Evolutionary conservation across 1,140 invertebrate genomes (phyloP).

Genomic region (Lasaia peninsularis): DNA sequence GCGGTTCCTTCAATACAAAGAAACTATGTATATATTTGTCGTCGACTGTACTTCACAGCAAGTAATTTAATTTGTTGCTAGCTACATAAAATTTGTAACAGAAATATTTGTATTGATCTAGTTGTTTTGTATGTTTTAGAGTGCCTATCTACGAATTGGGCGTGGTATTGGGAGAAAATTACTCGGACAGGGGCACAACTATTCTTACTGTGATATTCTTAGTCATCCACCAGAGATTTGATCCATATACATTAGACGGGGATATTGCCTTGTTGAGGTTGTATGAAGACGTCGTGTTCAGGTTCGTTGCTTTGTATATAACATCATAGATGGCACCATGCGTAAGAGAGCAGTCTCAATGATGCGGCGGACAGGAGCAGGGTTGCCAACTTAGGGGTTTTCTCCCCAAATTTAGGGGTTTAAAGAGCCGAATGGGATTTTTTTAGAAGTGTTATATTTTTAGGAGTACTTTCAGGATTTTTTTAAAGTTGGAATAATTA

Average conservation of each 20-base stretch:
- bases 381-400: too few species aligned
- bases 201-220: slow-evolving; percentile 41
- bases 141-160: slow-evolving; percentile 45
- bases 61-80: too few species aligned
- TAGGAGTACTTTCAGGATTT: too few species aligned
- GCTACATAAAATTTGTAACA: too few species aligned
- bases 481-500: too few species aligned
- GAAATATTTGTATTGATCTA: too few species aligned
- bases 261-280: slow-evolving; percentile 46
- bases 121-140: slow-evolving; percentile 28
- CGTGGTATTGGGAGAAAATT: slow-evolving; percentile 53
- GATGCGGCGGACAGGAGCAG: too few species aligned
- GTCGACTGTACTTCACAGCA: background rate
- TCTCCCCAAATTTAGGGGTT: too few species aligned
- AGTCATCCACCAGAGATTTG: slow-evolving; percentile 43
- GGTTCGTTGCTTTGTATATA: slow-evolving; percentile 23
- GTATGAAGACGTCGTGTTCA: slow-evolving; percentile 38
- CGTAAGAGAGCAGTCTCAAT: too few species aligned
- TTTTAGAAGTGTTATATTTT: too few species aligned
- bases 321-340: background rate
- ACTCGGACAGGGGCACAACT: slow-evolving; percentile 45
- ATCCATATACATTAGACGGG: slow-evolving; percentile 35
- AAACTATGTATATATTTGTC: background rate
- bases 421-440: too few species aligned
- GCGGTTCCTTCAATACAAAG: too few species aligned